phyloP scores from a whole-genome alignment of 2,797 vertebrate species.

The Malurus leucopterus region DNA sequence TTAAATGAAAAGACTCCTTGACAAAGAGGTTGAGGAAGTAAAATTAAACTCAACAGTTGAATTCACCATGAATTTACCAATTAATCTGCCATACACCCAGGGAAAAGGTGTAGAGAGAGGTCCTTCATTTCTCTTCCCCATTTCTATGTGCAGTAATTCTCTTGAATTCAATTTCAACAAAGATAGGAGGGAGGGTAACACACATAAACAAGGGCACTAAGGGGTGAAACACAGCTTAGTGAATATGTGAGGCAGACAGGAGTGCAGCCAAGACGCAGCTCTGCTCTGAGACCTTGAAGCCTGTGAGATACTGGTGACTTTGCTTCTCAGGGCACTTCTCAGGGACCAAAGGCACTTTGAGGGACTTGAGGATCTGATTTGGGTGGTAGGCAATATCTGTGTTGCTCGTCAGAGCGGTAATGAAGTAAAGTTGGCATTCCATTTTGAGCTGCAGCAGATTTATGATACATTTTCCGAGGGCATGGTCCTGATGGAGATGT shows the following conservation, averaged over 20 bases:
- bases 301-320: not conserved
- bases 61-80: not conserved
- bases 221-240: not conserved
- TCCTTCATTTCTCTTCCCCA: not conserved
- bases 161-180: not conserved
- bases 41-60: not conserved
- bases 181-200: not conserved
- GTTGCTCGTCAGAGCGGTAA: not conserved
- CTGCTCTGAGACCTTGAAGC: not conserved
- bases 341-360: not conserved
- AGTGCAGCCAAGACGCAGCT: not conserved
- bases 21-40: not conserved
- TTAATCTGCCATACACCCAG: not conserved
- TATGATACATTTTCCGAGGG: not conserved
- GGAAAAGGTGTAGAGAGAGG: not conserved
- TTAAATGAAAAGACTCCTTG: not conserved
- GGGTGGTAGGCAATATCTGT: not conserved
- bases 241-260: not conserved
- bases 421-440: not conserved
- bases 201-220: not conserved
- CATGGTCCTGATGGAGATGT: not conserved
- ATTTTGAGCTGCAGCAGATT: not conserved
- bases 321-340: not conserved
- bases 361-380: not conserved
- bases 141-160: not conserved